A percentile compares a stretch with the other conserved stretches of the same genome.
phyloP scores from a whole-genome alignment of 2,888 invertebrate genomes.

The Dromius quadrimaculatus region DNA sequence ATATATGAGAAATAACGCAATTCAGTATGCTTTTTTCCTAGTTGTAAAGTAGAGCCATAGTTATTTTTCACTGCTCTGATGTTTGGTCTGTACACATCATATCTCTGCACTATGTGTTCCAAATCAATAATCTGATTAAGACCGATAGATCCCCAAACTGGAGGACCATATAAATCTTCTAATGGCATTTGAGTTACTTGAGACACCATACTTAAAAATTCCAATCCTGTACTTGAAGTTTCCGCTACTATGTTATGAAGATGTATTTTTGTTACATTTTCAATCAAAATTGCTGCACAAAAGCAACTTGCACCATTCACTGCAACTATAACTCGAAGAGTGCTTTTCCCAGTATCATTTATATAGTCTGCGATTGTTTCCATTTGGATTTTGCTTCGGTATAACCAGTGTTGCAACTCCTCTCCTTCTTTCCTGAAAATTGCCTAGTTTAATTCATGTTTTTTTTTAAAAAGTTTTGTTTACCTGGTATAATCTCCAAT shows the following conservation, averaged over 20 bases:
- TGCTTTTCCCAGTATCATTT: slow-evolving; percentile 67
- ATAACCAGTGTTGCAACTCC: slow-evolving; percentile 58
- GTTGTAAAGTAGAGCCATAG: slow-evolving; percentile 67
- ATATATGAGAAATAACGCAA: slow-evolving; percentile 67
- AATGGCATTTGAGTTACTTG: slow-evolving; percentile 67
- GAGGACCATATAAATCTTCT: slow-evolving; percentile 69
- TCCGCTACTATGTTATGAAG: slow-evolving; percentile 70
- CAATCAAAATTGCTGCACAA: slow-evolving; percentile 69
- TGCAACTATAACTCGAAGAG: slow-evolving; percentile 69
- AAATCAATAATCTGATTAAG: slow-evolving; percentile 71
- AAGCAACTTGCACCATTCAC: slow-evolving; percentile 72
- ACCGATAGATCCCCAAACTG: slow-evolving; percentile 75
- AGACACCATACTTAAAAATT: slow-evolving; percentile 65
- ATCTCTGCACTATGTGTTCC: slow-evolving; percentile 69
- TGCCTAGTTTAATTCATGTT: not conserved
- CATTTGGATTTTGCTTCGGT: slow-evolving; percentile 63
- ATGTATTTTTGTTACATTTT: slow-evolving; percentile 64
- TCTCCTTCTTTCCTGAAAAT: slow-evolving; percentile 58
- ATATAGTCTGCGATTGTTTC: slow-evolving; percentile 67
- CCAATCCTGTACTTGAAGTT: slow-evolving; percentile 71
- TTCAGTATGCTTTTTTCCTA: slow-evolving; percentile 69
- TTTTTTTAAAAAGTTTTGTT: not conserved
- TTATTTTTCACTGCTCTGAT: slow-evolving; percentile 67
- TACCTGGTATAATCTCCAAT: slow-evolving; percentile 66
- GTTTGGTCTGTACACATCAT: slow-evolving; percentile 69